phyloP scores from a whole-genome alignment of 2,888 invertebrate genomes.

The Troides aeacus region DNA sequence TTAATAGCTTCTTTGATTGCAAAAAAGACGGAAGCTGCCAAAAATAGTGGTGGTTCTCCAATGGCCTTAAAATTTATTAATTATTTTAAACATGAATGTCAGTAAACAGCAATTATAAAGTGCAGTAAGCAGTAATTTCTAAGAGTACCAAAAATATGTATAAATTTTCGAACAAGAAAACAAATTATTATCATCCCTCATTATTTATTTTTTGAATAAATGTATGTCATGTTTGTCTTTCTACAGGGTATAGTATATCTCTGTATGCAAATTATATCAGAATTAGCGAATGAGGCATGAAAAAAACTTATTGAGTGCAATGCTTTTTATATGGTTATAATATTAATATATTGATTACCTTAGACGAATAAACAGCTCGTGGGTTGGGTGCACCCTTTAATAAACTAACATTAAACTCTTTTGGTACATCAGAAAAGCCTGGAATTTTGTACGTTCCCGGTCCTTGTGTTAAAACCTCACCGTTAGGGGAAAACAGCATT shows the following conservation, averaged over 20 bases:
- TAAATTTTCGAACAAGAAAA: no score
- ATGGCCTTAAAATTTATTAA: slow-evolving; percentile 83
- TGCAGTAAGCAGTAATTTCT: no score
- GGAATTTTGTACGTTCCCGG: slow-evolving; percentile 94
- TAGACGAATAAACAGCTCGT: slow-evolving; percentile 92
- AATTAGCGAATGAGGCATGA: no score
- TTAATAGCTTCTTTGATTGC: slow-evolving; percentile 93
- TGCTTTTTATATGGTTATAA: no score
- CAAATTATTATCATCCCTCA: no score
- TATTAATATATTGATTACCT: slow-evolving; percentile 69
- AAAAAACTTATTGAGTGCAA: no score
- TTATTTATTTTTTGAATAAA: no score
- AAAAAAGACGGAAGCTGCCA: slow-evolving; percentile 91
- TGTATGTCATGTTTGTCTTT: no score
- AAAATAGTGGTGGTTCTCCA: slow-evolving; percentile 96
- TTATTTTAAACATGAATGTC: neutral
- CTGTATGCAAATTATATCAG: no score
- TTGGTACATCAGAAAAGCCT: slow-evolving; percentile 89
- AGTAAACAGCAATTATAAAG: no score
- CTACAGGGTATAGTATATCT: no score
- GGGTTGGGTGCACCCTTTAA: slow-evolving; percentile 90
- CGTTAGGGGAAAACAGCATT: slow-evolving; percentile 86
- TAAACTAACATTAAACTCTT: slow-evolving; percentile 90
- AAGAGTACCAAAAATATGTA: no score
- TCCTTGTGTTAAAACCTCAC: slow-evolving; percentile 85